Percentiles rank a stretch among this genome's conserved stretches.
phyloP scores from a whole-genome alignment of 1,140 invertebrate genomes.

The Maconellicoccus hirsutus region DNA sequence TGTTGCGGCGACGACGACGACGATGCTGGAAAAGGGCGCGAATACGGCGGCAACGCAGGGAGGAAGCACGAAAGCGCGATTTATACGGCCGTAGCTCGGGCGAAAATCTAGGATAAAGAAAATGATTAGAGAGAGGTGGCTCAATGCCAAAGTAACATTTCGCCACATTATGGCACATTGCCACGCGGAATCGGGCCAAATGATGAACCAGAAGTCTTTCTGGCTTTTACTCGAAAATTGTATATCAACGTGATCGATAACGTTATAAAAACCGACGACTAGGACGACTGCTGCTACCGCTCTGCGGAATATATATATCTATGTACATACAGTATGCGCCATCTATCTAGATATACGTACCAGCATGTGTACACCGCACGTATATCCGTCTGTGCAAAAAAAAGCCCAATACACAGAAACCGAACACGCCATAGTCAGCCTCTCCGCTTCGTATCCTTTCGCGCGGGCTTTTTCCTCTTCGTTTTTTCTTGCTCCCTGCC shows the following conservation, averaged over 20 bases:
- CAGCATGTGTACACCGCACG: no score
- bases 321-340: no score
- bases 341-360: no score
- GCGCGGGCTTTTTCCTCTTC: no score
- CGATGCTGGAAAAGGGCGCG: not conserved
- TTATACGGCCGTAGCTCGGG: not conserved
- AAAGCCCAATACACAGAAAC: not conserved
- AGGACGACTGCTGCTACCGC: no score
- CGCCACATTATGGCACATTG: slow-evolving; percentile 15
- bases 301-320: no score
- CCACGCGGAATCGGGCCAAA: slow-evolving; percentile 18
- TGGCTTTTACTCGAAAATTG: slow-evolving; percentile 19
- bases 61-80: no score
- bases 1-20: not conserved
- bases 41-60: not conserved
- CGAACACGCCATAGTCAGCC: not conserved
- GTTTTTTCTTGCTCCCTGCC: no score
- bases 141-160: slow-evolving; percentile 14
- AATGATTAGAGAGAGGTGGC: slow-evolving; percentile 17
- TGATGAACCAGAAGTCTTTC: slow-evolving; percentile 20
- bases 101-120: slow-evolving; percentile 14
- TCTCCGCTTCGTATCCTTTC: no score
- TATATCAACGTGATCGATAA: slow-evolving; percentile 22
- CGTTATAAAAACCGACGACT: slow-evolving; percentile 11
- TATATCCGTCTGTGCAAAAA: no score